Percentiles rank a stretch among this genome's conserved stretches.
Evolutionary conservation across 2,888 invertebrate genomes (phyloP).

Genomic region (Macrosoma leucophasiata): DNA sequence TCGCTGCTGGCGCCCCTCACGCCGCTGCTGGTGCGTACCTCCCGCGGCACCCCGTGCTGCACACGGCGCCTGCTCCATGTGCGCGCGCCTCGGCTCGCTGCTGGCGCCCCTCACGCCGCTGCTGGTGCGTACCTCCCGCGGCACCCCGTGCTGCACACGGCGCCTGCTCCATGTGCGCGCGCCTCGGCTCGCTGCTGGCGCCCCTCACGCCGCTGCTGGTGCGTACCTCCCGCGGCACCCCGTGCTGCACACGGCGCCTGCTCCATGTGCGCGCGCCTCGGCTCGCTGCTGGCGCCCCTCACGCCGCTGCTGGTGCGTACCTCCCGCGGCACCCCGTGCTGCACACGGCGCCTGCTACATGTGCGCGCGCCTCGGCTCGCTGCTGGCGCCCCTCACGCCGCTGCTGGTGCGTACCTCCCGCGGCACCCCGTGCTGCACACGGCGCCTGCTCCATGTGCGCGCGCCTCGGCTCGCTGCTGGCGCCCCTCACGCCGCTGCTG

Average conservation of each 20-base stretch:
- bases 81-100: no score
- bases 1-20: conserved; percentile 83
- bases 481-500: no score
- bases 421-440: not conserved
- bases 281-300: no score
- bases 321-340: conserved; percentile 70
- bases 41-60: not conserved
- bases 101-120: no score
- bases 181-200: conserved; percentile 81
- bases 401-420: no score
- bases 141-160: conserved; percentile 70
- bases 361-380: no score
- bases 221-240: conserved; percentile 21
- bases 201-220: conserved; percentile 82
- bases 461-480: no score
- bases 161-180: conserved; percentile 67
- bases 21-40: conserved; percentile 72
- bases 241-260: not conserved
- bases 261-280: no score
- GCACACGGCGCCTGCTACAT: conserved; percentile 62
- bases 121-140: conserved; percentile 66
- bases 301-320: no score
- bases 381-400: no score
- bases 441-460: not conserved
- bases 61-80: no score